Evolutionary conservation across 1,140 invertebrate genomes (phyloP).

Genomic region (Agraylea sexmaculata): DNA sequence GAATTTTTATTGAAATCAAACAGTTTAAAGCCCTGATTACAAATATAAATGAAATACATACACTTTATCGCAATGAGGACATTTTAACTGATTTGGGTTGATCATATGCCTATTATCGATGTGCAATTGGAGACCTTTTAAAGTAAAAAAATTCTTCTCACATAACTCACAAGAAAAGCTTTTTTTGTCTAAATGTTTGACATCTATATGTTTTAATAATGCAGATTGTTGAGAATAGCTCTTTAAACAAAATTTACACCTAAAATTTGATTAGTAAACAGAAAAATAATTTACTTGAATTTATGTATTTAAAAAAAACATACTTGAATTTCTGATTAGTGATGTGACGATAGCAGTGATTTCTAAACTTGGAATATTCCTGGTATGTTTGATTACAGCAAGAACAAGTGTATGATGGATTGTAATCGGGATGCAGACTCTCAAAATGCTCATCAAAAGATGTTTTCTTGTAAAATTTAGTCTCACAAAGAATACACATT

Average conservation of each 20-base stretch:
- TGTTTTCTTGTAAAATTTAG: constrained; percentile 5
- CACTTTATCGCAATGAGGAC: too few species aligned
- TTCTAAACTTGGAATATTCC: constrained; percentile 1
- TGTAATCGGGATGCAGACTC: too few species aligned
- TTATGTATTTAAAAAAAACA: constrained; percentile 4
- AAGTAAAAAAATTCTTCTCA: neutral
- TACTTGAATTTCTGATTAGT: constrained; percentile 2
- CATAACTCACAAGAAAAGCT: neutral
- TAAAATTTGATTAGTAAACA: constrained; percentile 1
- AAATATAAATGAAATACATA: too few species aligned
- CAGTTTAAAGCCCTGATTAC: too few species aligned
- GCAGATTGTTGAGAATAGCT: neutral
- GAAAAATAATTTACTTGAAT: constrained; percentile 4
- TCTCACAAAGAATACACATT: constrained; percentile 5
- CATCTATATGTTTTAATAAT: constrained; percentile 1
- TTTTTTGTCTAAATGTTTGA: neutral
- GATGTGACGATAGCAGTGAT: constrained; percentile 6
- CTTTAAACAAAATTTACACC: neutral
- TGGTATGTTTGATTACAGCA: neutral
- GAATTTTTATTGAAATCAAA: too few species aligned
- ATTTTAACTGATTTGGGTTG: too few species aligned
- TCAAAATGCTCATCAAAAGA: neutral
- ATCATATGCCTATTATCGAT: too few species aligned
- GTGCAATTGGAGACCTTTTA: constrained; percentile 4
- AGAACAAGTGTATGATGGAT: constrained; percentile 1